Percentiles rank a stretch among this genome's conserved stretches.
These are phyloP conservation scores for Scleropages formosus DNA, from an alignment of 2,797 vertebrate genomes.

Conservation along the genomic window DNA sequence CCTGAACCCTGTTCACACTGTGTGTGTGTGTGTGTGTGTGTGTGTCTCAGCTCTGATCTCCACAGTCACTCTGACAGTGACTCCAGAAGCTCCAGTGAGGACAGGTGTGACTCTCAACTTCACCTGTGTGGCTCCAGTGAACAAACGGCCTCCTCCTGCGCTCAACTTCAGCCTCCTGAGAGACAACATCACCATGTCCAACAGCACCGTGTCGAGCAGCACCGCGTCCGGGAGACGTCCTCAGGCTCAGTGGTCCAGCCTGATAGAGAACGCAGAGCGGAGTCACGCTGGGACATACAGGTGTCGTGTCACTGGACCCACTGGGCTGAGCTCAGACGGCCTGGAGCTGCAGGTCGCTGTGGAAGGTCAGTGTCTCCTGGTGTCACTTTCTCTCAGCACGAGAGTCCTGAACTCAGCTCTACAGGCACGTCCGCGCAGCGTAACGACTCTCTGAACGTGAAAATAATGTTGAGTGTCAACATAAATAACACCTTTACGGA, in stretches of 20 bases:
- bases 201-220: background rate
- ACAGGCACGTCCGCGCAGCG: too few relatives aligned
- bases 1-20: background rate
- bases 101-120: background rate
- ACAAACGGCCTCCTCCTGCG: background rate
- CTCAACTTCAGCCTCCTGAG: background rate
- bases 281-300: background rate
- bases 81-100: background rate
- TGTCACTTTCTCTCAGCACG: background rate
- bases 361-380: background rate
- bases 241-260: background rate
- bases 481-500: background rate
- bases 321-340: background rate
- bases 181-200: background rate
- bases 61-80: background rate
- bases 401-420: too few relatives aligned
- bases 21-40: background rate
- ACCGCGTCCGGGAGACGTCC: background rate
- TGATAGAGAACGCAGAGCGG: background rate
- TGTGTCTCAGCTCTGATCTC: background rate
- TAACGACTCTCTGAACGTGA: background rate
- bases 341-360: background rate
- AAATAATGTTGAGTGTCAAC: background rate
- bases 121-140: background rate
- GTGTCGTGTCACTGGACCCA: background rate